Evolutionary conservation across 2,888 invertebrate genomes (phyloP).

Genomic region (Agrochola lychnidis): DNA sequence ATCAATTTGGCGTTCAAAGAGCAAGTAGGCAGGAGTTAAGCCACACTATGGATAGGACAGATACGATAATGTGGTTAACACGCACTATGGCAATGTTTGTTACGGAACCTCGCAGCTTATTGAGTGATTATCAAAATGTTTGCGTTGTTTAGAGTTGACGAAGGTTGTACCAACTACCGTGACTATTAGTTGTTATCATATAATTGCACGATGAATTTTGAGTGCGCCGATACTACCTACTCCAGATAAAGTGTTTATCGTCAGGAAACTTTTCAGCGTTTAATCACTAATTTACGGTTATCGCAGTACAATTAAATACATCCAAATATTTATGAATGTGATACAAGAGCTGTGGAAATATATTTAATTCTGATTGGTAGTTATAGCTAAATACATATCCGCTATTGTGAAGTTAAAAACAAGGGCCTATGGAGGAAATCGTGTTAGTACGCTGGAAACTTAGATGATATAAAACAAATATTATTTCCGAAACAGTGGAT

Average conservation of each 20-base stretch:
- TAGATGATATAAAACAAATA: not conserved
- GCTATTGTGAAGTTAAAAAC: conserved; percentile 40
- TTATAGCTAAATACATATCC: conserved; percentile 22
- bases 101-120: conserved; percentile 36
- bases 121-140: conserved; percentile 56
- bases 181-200: conserved; percentile 75
- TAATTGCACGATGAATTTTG: conserved; percentile 78
- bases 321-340: conserved; percentile 38
- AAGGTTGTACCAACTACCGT: conserved; percentile 78
- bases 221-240: conserved; percentile 70
- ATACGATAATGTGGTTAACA: conserved; percentile 19
- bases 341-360: conserved; percentile 36
- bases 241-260: conserved; percentile 78
- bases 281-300: conserved; percentile 66
- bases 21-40: conserved; percentile 8
- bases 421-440: conserved; percentile 25
- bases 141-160: conserved; percentile 48
- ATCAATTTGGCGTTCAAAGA: conserved; percentile 21
- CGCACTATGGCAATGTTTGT: conserved; percentile 19
- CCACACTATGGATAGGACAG: conserved; percentile 9
- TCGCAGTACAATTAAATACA: conserved; percentile 50
- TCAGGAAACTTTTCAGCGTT: conserved; percentile 72
- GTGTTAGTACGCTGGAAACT: conserved; percentile 1
- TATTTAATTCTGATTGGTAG: conserved; percentile 38
- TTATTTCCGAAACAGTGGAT: conserved; percentile 2